Conservation (phyloP, 2,888 invertebrate species). For the Drosophila subquinaria region DNA sequence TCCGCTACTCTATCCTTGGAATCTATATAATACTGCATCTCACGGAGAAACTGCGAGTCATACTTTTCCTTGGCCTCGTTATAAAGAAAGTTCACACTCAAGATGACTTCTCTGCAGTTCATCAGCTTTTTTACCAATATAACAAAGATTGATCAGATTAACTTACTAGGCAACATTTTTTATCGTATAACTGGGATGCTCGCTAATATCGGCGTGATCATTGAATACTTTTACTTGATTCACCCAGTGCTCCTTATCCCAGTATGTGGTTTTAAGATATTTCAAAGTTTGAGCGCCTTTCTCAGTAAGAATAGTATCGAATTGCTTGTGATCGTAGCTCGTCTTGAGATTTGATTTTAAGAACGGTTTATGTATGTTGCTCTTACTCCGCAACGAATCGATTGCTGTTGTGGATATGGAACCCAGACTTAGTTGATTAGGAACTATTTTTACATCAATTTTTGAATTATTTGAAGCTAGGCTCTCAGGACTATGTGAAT, state of each 20-base stretch:
- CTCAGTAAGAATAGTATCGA: not conserved
- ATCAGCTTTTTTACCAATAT: not conserved
- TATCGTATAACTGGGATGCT: conserved; percentile 55
- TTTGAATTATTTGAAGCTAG: not conserved
- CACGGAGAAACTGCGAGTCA: conserved; percentile 31
- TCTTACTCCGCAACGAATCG: not conserved
- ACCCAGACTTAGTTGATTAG: not conserved
- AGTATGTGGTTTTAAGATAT: not conserved
- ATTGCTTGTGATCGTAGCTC: not conserved
- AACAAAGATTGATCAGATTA: accelerated
- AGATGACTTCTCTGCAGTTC: conserved; percentile 26
- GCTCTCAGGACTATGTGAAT: not conserved
- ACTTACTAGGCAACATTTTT: conserved; percentile 53
- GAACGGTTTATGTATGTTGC: not conserved
- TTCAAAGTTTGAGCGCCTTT: not conserved
- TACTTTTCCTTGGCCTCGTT: conserved; percentile 30
- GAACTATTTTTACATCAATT: not conserved
- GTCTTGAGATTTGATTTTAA: not conserved
- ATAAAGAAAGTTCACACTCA: conserved; percentile 36
- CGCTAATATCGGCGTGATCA: conserved; percentile 47
- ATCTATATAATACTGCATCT: conserved; percentile 32
- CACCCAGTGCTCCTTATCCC: not conserved
- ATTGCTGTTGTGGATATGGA: not conserved
- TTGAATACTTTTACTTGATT: not conserved
- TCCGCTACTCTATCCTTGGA: conserved; percentile 19